Conservation (phyloP, 2,113 vertebrate genomes). For the Callipepla californica region DNA sequence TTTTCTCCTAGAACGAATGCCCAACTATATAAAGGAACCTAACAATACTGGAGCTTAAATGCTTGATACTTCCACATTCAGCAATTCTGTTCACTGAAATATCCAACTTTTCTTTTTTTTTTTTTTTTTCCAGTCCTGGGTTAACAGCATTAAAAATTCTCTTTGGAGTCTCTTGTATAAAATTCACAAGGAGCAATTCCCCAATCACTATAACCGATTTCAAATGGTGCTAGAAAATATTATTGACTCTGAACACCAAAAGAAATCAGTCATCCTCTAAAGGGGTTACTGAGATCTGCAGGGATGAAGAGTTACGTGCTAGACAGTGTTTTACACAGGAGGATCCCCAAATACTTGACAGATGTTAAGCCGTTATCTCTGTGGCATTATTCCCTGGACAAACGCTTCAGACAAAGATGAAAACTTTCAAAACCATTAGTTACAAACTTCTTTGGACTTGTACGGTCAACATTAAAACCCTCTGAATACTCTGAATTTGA, state of each 20-base stretch:
- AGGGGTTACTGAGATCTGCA: slow-evolving; percentile 78
- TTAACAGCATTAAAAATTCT: not conserved
- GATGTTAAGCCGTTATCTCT: not conserved
- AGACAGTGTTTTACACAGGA: not conserved
- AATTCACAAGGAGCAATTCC: slow-evolving; percentile 77
- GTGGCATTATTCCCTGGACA: not conserved
- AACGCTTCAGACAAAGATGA: not conserved
- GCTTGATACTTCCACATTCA: not conserved
- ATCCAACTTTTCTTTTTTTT: not conserved
- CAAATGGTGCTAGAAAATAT: slow-evolving; percentile 99
- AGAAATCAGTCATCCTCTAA: slow-evolving; percentile 98
- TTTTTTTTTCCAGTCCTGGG: not conserved
- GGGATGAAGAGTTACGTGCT: not conserved
- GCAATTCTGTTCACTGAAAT: not conserved
- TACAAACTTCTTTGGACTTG: not conserved
- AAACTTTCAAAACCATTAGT: not conserved
- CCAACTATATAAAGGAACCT: not conserved
- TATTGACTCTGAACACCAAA: slow-evolving; percentile 96
- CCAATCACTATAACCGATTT: slow-evolving; percentile 99
- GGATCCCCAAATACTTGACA: not conserved
- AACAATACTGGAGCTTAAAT: not conserved
- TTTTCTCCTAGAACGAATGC: not conserved
- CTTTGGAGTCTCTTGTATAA: not conserved
- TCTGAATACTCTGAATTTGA: not conserved
- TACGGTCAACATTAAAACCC: not conserved